Base-by-base conservation (phyloP, 2,797 vertebrate genomes). In the Malurus splendens region DNA sequence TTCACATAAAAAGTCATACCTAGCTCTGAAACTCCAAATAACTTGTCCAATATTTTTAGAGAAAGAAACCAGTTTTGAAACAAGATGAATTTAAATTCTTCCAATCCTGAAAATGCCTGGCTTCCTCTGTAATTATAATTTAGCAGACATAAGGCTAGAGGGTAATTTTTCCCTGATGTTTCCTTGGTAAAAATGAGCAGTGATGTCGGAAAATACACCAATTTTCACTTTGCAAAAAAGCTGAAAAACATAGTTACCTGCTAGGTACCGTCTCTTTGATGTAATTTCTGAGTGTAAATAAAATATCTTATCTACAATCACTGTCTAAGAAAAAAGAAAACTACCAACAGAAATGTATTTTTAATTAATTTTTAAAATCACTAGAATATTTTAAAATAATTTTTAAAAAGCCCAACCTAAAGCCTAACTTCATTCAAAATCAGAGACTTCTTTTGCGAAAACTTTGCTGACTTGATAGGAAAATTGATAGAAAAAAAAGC, bases 131-230 rank as follows among this genome's bases (percentile, higher is more conserved):
- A 94, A 86, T 89, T 93, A 85, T 89, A 93, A 90, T 85, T 87
- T 72, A 50, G 42, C 67, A 86, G 72, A 57, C 38, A 66, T 65
- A 89, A 81, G 57, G n/a, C 65, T 61, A 93, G 42, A 54, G 27
- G 36, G 10, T 94, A 92, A 95, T 93, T 94, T 94, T 56, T 41
- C 60, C 61, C 50, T 88, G 60, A 95, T 92, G 73, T 93, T 94
- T 74, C 67, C 75, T 38, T 74, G 28, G 91, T 83, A 94, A 73
- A 96, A 95, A 89, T 59, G 65, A 95, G 54, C 45, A 83, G 12
- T 22, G 20, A 95, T 89, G 13, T 64, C 52, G 91, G 62, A 92
- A 96, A 92, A 82, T 64, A 87, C 32, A 82, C 10, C 7, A 48
- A 59, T 83, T 81, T 92, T 93, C 42, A n/a, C 44, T 90, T 87